Base-by-base conservation (phyloP, 2,797 vertebrate genomes). In the Semaprochilodus insignis region DNA sequence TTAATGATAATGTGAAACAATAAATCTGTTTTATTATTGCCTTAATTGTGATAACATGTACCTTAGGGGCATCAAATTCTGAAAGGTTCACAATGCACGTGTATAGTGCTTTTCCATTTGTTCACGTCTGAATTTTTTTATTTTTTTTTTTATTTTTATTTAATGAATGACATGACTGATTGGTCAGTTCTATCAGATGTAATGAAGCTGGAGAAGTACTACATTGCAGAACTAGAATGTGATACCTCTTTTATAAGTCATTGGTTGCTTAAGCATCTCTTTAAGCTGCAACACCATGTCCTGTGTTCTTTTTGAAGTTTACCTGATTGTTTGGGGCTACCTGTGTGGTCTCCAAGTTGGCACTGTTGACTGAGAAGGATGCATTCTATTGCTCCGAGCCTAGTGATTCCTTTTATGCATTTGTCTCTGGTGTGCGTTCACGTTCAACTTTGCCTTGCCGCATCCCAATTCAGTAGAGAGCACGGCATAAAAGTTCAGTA, bases 1-100 rank as follows among this genome's bases (percentile, higher is more conserved):
- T 27, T 85, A 86, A 81, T 84, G 92, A 91, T 85, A 76, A 91
- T 92, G 92, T 93, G 88, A 91, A 77, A 52, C 19, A 52, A 75
- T 19, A 34, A 75, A 23, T 34, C 25, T 73, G 48, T 73, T 31
- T 75, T 60, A 14, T n/a, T 40, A 78, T 57, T 71, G 74, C 44
- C 55, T 71, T 77, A 60, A 77, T 25, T 65, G 74, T 82, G 74
- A 44, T 60, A 34, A 16, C 74, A 62, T 63, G 54, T 77, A 19
- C 21, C 34, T 15, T 70, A 36, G 57, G 40, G 23, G 70, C 70
- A 11, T 82, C 57, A 7, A 17, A 55, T 36, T 63, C 23, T 54
- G 63, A 27, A 54, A 36, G 0, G 8, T 19, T 17, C 27, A 40
- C 72, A 75, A 19, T 75, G 36, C 71, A 55, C 27, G 25, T 36